Percentiles rank a stretch among this genome's conserved stretches.
Conservation (phyloP, 2,113 vertebrate genomes). For the Corythaeola cristata region DNA sequence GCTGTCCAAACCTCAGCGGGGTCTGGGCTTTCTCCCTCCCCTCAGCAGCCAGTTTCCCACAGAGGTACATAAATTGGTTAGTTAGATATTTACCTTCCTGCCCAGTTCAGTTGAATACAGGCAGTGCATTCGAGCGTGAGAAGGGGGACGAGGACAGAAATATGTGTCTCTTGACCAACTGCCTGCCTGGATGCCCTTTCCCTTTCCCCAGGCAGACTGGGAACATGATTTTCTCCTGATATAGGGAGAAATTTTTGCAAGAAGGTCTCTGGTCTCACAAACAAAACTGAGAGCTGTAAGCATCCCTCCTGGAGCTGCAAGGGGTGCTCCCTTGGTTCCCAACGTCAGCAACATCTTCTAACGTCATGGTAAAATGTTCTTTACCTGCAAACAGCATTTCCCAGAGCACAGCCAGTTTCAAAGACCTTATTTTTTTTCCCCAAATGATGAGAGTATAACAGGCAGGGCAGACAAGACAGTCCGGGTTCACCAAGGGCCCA, state of each 20-base stretch:
- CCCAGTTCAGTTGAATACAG: background rate
- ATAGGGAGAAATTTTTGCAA: background rate
- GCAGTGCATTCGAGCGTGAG: fast-evolving
- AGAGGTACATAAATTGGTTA: background rate
- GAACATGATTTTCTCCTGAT: background rate
- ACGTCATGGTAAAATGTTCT: background rate
- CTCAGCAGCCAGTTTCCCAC: background rate
- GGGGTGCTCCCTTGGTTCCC: background rate
- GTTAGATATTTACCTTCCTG: background rate
- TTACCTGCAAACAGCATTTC: background rate
- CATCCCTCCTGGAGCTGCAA: background rate
- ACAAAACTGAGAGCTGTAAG: background rate
- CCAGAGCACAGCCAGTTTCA: background rate
- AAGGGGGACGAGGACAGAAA: background rate
- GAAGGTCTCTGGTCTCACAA: background rate
- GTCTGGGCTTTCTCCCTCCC: background rate
- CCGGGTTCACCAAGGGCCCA: background rate
- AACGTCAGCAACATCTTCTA: background rate
- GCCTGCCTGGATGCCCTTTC: background rate
- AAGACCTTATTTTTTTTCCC: background rate
- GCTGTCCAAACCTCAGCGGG: background rate
- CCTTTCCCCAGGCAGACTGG: background rate
- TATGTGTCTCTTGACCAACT: fast-evolving
- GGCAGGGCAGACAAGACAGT: background rate
- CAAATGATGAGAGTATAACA: background rate